Evolutionary conservation across 23 tunicate species (phyloP).

Genomic region (Styela plicata): DNA sequence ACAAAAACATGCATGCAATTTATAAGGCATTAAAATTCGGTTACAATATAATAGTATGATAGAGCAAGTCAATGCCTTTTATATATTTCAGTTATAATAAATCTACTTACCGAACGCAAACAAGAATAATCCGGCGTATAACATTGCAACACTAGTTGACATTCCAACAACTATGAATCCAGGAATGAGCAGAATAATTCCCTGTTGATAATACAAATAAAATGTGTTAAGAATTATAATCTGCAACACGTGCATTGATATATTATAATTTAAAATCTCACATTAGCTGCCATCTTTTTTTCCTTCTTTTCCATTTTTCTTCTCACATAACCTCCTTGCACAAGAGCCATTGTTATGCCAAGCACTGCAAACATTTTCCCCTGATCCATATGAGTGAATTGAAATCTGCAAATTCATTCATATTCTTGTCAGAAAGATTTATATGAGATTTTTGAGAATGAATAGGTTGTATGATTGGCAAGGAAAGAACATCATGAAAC

Average conservation of each 20-base stretch:
- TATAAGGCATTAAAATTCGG: too few relatives aligned
- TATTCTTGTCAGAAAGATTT: not conserved
- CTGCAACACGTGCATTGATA: too few relatives aligned
- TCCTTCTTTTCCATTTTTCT: constrained; percentile 82
- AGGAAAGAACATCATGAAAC: too few relatives aligned
- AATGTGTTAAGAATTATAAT: too few relatives aligned
- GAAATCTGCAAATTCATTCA: constrained; percentile 59
- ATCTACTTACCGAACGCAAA: constrained; percentile 83
- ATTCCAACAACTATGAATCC: constrained; percentile 77
- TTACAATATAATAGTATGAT: too few relatives aligned
- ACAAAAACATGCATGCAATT: too few relatives aligned
- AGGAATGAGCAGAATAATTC: constrained; percentile 67
- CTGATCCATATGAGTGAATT: constrained; percentile 84
- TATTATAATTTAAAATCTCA: too few relatives aligned
- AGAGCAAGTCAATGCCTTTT: too few relatives aligned
- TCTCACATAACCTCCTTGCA: constrained; percentile 96
- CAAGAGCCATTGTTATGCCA: constrained; percentile 77
- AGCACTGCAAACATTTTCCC: constrained; percentile 97
- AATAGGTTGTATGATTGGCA: too few relatives aligned
- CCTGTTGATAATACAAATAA: too few relatives aligned
- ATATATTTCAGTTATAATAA: too few relatives aligned
- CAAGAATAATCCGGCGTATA: constrained; percentile 58
- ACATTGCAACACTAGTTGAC: constrained; percentile 29
- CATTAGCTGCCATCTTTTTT: constrained; percentile 54
- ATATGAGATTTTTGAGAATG: not conserved